These are phyloP conservation scores for Synanthedon tipuliformis DNA, from an alignment of 2,888 invertebrate genomes.

Conservation along the genomic window DNA sequence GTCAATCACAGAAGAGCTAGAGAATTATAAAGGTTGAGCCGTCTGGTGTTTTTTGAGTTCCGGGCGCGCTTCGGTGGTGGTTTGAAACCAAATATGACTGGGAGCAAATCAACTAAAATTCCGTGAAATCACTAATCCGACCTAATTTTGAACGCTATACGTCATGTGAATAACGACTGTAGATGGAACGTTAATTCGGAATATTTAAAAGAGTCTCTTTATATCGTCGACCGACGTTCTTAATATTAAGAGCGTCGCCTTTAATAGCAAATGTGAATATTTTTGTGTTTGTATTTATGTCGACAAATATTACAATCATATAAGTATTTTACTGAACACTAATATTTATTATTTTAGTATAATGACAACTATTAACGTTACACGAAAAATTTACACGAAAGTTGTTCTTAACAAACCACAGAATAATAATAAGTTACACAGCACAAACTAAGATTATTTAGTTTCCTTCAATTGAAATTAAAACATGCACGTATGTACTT, in stretches of 20 bases:
- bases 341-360: no score
- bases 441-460: no score
- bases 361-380: no score
- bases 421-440: no score
- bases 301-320: no score
- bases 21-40: background rate
- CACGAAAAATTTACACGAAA: no score
- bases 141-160: conserved; percentile 49
- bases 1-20: background rate
- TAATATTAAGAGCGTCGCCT: conserved; percentile 19
- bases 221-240: conserved; percentile 14
- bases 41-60: conserved; percentile 24
- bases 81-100: conserved; percentile 28
- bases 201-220: conserved; percentile 30
- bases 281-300: no score
- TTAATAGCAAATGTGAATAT: background rate
- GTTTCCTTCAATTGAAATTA: no score
- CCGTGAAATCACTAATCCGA: conserved; percentile 53
- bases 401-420: no score
- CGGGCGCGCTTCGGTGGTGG: conserved; percentile 12
- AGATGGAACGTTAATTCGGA: conserved; percentile 23
- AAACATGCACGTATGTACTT: no score
- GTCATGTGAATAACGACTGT: conserved; percentile 41
- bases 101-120: conserved; percentile 25
- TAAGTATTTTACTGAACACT: no score